A percentile compares a stretch with the other conserved stretches of the same genome.
Evolutionary conservation across 2,888 invertebrate species (phyloP).

Genomic region (Drosophila diplacantha): DNA sequence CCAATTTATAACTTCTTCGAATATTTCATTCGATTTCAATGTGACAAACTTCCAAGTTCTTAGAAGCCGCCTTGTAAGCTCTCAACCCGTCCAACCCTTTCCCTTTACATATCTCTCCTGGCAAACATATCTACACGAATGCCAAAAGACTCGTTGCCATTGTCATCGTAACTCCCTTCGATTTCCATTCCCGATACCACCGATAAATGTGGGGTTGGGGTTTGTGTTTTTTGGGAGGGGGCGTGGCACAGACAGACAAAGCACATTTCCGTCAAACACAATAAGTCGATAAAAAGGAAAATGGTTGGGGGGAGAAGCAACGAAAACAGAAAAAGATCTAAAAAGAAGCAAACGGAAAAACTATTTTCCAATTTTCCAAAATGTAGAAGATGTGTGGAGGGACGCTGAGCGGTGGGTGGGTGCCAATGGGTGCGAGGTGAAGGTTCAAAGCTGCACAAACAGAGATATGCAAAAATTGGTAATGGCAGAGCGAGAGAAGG

Average conservation of each 20-base stretch:
- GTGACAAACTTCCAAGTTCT: conserved; percentile 20
- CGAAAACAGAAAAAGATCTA: conserved; percentile 33
- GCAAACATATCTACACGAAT: conserved; percentile 25
- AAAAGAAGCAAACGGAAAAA: conserved; percentile 47
- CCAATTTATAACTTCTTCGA: neutral
- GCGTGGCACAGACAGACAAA: conserved; percentile 46
- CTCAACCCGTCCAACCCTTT: conserved; percentile 1
- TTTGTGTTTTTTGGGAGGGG: neutral
- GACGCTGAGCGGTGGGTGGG: neutral
- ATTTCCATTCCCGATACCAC: conserved; percentile 9
- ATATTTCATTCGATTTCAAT: conserved; percentile 9
- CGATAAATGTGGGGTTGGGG: conserved; percentile 11
- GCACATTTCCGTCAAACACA: conserved; percentile 58
- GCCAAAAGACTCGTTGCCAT: conserved; percentile 29
- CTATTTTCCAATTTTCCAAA: conserved; percentile 63
- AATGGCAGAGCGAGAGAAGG: conserved; percentile 47
- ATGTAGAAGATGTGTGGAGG: conserved; percentile 41
- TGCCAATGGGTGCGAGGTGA: conserved; percentile 13
- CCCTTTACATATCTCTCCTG: conserved; percentile 18
- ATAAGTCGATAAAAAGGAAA: conserved; percentile 57
- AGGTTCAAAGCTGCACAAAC: conserved; percentile 57
- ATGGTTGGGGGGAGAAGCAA: conserved; percentile 8
- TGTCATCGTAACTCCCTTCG: conserved; percentile 28
- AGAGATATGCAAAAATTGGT: conserved; percentile 59
- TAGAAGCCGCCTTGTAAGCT: neutral